Evolutionary conservation across 2,797 vertebrate species (phyloP), one percentile per base, ranked within the genome.

Genomic region (Falco biarmicus): DNA sequence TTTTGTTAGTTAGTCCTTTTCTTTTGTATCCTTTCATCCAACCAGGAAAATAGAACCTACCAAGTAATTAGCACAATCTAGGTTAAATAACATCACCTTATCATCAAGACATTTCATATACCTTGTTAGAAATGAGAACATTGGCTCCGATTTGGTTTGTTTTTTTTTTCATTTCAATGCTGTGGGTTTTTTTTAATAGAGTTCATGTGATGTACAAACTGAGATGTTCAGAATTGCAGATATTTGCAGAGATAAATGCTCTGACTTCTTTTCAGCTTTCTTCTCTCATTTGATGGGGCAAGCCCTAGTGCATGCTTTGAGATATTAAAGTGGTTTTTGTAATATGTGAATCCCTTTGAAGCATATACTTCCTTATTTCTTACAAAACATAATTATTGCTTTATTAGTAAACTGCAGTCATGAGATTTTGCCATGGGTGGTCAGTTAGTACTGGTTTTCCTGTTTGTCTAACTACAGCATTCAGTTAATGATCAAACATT

Each of bases 41-140:
- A 37, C 8, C 10, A 29, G 43, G 65, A 54, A 39, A 25, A 53
- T 54, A 54, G 11, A 43, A 89, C 43, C 51, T 66, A 43, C 43
- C 24, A 76, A 48, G 51, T 61, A 89, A 84, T 63, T 90, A 87
- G 84, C n/a, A 19, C 11, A 22, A 37, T 80, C 18, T 51, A 68
- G 60, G 70, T 92, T 84, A 91, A 91, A 80, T 74, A 82, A 94
- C 89, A 82, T 56, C 39, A 70, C 85, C 21, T 71, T 83, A 39
- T 43, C 3, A 2, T 84, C n/a, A 83, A 50, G 48, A 43, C 13
- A 6, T 63, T 76, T 79, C 21, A 28, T 63, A 19, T 21, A 28
- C 24, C 25, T 70, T 25, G 12, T 75, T 83, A 66, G 53, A 48
- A 90, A 45, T 84, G 63, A 56, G 78, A 84, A 56, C 22, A n/a